Conservation (phyloP, 2,888 invertebrate genomes). For the Megamerina dolium region DNA sequence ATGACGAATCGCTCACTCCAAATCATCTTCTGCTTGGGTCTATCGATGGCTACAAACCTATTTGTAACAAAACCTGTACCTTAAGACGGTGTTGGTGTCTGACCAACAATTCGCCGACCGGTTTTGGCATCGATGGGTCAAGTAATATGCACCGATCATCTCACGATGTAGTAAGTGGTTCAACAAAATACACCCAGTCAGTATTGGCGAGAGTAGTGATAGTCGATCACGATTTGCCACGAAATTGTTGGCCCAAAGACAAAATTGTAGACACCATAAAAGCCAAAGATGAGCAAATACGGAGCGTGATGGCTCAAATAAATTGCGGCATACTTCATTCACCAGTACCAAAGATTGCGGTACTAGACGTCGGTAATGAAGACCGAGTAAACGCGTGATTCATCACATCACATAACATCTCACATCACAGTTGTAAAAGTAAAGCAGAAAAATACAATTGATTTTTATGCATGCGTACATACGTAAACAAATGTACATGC, state of each 20-base stretch:
- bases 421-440: too few relatives aligned
- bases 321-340: constrained; percentile 5
- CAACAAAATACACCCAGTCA: neutral
- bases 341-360: constrained; percentile 12
- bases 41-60: constrained; percentile 14
- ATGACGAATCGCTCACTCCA: constrained; percentile 20
- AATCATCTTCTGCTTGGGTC: constrained; percentile 21
- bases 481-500: too few relatives aligned
- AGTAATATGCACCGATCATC: constrained; percentile 16
- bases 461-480: too few relatives aligned
- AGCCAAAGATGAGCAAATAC: constrained; percentile 14
- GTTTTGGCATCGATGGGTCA: constrained; percentile 18
- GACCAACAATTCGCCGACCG: constrained; percentile 14
- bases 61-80: constrained; percentile 9
- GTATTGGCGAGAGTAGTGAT: constrained; percentile 1
- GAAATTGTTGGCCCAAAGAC: constrained; percentile 11
- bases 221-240: constrained; percentile 2
- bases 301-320: constrained; percentile 13
- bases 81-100: constrained; percentile 19
- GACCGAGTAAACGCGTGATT: too few relatives aligned
- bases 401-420: too few relatives aligned
- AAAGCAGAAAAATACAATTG: too few relatives aligned
- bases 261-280: neutral
- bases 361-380: constrained; percentile 14
- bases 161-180: constrained; percentile 15